Percentiles rank a stretch among this genome's conserved stretches.
Evolutionary conservation across 2,113 vertebrate species (phyloP).

Genomic region (Paracanthobrama guichenoti): DNA sequence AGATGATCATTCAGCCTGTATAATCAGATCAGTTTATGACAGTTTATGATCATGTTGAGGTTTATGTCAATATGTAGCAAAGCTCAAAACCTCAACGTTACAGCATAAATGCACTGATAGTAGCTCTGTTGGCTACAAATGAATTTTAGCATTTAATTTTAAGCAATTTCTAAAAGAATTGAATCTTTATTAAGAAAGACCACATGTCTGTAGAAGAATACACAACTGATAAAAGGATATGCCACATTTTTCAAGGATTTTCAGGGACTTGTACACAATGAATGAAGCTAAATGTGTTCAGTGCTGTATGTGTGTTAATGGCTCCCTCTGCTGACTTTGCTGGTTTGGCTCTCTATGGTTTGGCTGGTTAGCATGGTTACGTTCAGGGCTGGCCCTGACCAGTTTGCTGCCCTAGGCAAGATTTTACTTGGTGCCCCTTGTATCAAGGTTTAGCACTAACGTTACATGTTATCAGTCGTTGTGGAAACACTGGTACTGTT

Average conservation of each 20-base stretch:
- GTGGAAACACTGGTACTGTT: no score
- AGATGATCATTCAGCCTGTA: background rate
- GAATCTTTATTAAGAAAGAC: no score
- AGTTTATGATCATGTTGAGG: background rate
- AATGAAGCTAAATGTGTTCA: background rate
- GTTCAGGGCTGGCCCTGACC: no score
- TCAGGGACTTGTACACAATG: background rate
- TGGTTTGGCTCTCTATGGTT: background rate
- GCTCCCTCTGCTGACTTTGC: background rate
- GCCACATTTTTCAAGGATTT: background rate
- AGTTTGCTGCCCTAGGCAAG: no score
- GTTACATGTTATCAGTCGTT: no score
- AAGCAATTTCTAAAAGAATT: background rate
- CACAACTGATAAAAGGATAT: no score
- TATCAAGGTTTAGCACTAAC: no score
- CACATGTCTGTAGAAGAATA: no score
- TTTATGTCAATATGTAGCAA: background rate
- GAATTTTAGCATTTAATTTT: background rate
- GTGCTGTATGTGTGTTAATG: background rate
- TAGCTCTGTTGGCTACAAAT: no score
- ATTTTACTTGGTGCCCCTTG: no score
- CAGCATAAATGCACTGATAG: background rate
- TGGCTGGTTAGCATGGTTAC: no score
- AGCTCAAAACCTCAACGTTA: background rate
- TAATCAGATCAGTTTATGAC: background rate